These are phyloP conservation scores for Chionodraco myersi DNA, from an alignment of 2,113 vertebrate genomes.

Conservation along the genomic window DNA sequence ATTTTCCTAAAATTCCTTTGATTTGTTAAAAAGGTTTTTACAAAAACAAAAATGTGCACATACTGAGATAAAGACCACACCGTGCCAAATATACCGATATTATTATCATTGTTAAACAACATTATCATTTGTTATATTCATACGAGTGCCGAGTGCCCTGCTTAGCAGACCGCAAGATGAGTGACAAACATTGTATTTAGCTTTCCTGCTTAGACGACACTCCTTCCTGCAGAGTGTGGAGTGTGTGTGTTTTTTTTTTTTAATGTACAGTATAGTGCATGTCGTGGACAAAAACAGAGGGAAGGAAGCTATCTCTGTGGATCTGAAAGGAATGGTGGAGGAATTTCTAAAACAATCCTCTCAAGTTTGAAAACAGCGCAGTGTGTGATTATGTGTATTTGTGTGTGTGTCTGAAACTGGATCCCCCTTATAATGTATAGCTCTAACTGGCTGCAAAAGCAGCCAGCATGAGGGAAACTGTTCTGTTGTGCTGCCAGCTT, in stretches of 20 bases:
- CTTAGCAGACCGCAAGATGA: not conserved
- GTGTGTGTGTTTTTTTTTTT: constrained; percentile 1
- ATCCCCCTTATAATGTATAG: constrained; percentile 12
- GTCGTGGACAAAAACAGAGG: constrained; percentile 18
- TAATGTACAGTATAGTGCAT: not conserved
- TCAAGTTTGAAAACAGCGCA: constrained; percentile 11
- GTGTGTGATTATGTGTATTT: constrained; percentile 1
- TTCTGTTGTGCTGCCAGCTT: constrained; percentile 27
- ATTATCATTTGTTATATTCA: not conserved
- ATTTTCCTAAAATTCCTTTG: not conserved
- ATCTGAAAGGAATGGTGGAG: constrained; percentile 7
- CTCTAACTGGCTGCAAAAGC: constrained; percentile 6
- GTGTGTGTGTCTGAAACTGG: constrained; percentile 28
- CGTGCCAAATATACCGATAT: not conserved
- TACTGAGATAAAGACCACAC: not conserved
- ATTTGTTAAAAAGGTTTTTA: constrained; percentile 3
- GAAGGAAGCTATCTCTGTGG: constrained; percentile 12
- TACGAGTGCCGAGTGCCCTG: not conserved
- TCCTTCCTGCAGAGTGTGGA: constrained; percentile 6
- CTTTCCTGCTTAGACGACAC: constrained; percentile 8
- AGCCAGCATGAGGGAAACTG: constrained; percentile 11
- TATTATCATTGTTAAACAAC: not conserved
- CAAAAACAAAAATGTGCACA: not conserved
- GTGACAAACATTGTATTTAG: not conserved
- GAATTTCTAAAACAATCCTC: constrained; percentile 35